phyloP scores from a whole-genome alignment of 1,140 invertebrate genomes.

The Bombus turneri region DNA sequence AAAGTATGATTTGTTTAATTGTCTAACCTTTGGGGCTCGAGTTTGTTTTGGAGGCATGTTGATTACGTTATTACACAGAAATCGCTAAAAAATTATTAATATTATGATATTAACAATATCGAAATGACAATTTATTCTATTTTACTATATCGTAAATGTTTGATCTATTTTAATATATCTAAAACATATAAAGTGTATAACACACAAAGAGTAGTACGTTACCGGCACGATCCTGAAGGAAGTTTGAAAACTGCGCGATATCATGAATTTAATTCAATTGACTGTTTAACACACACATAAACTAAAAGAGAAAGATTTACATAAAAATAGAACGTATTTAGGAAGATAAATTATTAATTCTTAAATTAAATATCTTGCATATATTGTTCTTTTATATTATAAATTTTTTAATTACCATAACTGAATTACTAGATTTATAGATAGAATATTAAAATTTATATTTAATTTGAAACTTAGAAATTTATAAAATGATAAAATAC shows the following conservation, averaged over 20 bases:
- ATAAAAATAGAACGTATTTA: not conserved
- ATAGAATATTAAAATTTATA: not conserved
- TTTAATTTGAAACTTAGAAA: not conserved
- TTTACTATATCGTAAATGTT: not conserved
- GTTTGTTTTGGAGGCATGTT: slow-evolving; percentile 61
- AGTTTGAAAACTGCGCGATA: slow-evolving; percentile 41
- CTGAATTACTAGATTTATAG: not conserved
- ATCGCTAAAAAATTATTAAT: slow-evolving; percentile 17
- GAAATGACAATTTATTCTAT: not conserved
- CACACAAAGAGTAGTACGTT: not conserved
- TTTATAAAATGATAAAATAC: not conserved
- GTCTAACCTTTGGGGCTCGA: slow-evolving; percentile 50
- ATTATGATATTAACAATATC: too few species aligned
- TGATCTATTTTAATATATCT: not conserved
- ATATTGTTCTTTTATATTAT: not conserved
- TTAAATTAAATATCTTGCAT: not conserved
- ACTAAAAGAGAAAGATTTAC: not conserved
- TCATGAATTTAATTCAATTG: not conserved
- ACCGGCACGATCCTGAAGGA: slow-evolving; percentile 6
- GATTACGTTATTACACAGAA: not conserved
- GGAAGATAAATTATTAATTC: not conserved
- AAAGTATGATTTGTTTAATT: slow-evolving; percentile 18
- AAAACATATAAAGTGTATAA: not conserved
- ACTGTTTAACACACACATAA: not conserved
- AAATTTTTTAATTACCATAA: not conserved